Evolutionary conservation across 2,888 invertebrate genomes (phyloP).

Genomic region (Scaptomyza caliginosa): DNA sequence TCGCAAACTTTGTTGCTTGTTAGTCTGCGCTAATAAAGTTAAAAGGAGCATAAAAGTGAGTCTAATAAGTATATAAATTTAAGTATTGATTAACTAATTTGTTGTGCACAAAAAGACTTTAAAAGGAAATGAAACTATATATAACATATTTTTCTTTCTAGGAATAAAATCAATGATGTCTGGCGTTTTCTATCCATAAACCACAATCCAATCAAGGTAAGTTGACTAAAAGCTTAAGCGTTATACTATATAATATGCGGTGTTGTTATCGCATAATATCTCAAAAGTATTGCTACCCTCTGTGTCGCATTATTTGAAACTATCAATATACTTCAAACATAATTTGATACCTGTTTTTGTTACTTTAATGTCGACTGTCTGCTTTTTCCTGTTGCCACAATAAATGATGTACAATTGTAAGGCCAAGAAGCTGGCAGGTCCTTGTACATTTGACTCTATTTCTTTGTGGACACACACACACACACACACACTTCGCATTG

Average conservation of each 20-base stretch:
- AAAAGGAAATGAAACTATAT: neutral
- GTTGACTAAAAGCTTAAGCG: no score
- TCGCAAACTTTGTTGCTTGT: slow-evolving; percentile 24
- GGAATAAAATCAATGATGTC: no score
- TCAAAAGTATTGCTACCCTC: no score
- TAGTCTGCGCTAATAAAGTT: neutral
- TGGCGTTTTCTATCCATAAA: no score
- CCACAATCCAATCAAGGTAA: no score
- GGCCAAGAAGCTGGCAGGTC: slow-evolving; percentile 17
- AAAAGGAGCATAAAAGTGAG: neutral
- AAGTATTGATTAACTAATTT: neutral
- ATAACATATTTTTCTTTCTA: no score
- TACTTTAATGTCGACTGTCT: slow-evolving; percentile 38
- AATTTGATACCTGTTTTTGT: neutral
- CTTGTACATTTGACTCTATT: neutral
- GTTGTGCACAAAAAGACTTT: neutral
- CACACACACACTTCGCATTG: slow-evolving; percentile 22
- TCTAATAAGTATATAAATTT: neutral
- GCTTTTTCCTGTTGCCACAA: slow-evolving; percentile 28
- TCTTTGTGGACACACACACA: slow-evolving; percentile 20
- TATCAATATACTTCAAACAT: no score
- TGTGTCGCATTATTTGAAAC: no score
- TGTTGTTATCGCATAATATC: no score
- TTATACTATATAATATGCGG: no score
- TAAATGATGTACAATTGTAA: slow-evolving; percentile 50